These are phyloP conservation scores for Epizoanthus rinbou DNA, from an alignment of 92 coral and sea anemone species.

Conservation along the genomic window DNA sequence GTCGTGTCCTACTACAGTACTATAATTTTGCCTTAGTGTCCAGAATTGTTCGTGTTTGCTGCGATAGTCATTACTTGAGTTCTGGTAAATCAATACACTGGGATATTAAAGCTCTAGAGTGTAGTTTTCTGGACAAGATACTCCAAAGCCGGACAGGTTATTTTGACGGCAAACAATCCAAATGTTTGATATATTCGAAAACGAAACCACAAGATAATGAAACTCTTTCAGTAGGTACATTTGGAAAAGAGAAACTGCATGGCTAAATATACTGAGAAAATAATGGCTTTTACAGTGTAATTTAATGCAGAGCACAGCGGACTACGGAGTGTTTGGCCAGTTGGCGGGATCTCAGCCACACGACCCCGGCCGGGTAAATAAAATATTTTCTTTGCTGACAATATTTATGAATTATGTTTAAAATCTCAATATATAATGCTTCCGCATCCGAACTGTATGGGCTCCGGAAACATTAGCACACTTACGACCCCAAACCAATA, in stretches of 20 bases:
- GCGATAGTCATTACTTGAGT: background rate
- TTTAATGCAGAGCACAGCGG: too few species aligned
- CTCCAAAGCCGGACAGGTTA: background rate
- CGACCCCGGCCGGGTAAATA: too few species aligned
- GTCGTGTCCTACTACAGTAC: too few species aligned
- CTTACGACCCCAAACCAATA: background rate
- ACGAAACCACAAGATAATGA: background rate
- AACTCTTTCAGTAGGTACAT: background rate
- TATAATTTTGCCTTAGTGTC: too few species aligned
- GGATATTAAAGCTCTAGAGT: background rate
- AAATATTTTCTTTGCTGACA: too few species aligned
- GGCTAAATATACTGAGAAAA: too few species aligned
- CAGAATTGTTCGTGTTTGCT: background rate
- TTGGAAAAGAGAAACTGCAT: too few species aligned
- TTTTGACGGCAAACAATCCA: conserved; percentile 3
- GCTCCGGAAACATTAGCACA: background rate
- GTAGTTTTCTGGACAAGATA: background rate
- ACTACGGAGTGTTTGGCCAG: too few species aligned
- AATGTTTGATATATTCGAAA: background rate
- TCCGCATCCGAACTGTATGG: background rate
- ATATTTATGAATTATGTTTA: background rate
- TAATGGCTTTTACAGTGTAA: too few species aligned
- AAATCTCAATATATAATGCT: background rate
- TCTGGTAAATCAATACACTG: background rate
- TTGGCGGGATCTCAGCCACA: background rate